These are phyloP conservation scores for Periphyllus acericola DNA, from an alignment of 2,888 invertebrate genomes.

Conservation along the genomic window DNA sequence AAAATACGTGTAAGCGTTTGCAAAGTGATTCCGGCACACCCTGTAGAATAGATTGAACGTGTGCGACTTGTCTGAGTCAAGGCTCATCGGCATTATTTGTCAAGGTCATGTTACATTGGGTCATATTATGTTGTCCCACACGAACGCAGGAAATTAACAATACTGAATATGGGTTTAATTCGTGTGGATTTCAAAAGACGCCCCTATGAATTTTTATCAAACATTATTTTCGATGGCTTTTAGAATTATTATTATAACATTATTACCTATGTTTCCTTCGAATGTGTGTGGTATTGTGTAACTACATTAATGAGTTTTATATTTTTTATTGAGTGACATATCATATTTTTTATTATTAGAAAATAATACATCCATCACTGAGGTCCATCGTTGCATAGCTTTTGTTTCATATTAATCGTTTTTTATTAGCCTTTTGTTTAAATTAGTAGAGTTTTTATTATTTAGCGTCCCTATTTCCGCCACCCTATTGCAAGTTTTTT, in stretches of 20 bases:
- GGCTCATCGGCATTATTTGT: conserved; percentile 20
- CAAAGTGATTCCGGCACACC: conserved; percentile 11
- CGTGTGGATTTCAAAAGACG: conserved; percentile 7
- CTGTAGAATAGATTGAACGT: conserved; percentile 23
- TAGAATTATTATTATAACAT: background rate
- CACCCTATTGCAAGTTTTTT: background rate
- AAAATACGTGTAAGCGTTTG: background rate
- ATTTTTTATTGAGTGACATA: too few relatives aligned
- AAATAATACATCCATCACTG: too few relatives aligned
- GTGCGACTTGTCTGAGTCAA: conserved; percentile 32
- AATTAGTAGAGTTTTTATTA: background rate
- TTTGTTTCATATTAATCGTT: too few relatives aligned
- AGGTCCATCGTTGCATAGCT: too few relatives aligned
- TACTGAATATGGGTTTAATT: conserved; percentile 25
- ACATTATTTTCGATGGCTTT: background rate
- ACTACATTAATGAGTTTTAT: too few relatives aligned
- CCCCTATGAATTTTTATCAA: conserved; percentile 1
- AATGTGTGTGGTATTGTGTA: too few relatives aligned
- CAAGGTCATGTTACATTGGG: conserved; percentile 18
- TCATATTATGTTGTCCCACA: conserved; percentile 26
- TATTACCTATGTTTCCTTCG: background rate
- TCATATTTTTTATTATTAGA: too few relatives aligned
- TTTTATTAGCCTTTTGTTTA: background rate
- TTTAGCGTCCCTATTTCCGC: background rate
- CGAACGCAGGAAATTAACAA: conserved; percentile 8